Percentiles rank a stretch among this genome's conserved stretches.
Conservation (phyloP, 2,113 vertebrate species). For the Mesitornis unicolor region DNA sequence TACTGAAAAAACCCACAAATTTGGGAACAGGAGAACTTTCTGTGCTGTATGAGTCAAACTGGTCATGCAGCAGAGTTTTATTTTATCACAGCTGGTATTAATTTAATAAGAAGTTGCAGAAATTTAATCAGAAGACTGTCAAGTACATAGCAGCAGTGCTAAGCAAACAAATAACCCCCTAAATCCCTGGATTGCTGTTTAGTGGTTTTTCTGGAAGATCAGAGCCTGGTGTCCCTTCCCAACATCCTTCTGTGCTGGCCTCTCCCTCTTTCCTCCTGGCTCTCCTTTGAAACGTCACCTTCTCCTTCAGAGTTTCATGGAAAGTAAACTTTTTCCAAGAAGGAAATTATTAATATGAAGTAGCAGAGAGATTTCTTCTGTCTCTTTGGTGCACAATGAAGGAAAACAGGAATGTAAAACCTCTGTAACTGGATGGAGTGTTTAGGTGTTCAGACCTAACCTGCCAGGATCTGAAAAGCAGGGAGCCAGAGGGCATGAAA, state of each 20-base stretch:
- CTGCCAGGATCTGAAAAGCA: not conserved
- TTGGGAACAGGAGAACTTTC: not conserved
- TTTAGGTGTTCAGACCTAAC: not conserved
- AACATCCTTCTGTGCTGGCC: too few relatives aligned
- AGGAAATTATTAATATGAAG: not conserved
- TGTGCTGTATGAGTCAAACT: not conserved
- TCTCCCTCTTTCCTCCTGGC: not conserved
- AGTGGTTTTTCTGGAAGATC: not conserved
- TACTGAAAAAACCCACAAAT: not conserved
- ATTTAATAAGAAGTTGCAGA: not conserved
- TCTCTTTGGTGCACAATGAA: not conserved
- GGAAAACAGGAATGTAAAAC: not conserved
- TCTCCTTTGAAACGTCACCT: not conserved
- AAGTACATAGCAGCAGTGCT: not conserved
- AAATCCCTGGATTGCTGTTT: not conserved
- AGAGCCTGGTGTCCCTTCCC: not conserved
- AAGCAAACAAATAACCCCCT: not conserved
- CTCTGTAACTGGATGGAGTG: not conserved
- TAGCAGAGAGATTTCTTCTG: not conserved
- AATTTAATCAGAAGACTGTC: not conserved
- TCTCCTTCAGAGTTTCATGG: not conserved
- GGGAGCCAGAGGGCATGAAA: not conserved
- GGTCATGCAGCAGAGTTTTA: not conserved
- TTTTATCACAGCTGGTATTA: not conserved
- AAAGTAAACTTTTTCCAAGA: not conserved